phyloP scores from a whole-genome alignment of 2,888 invertebrate genomes.

The Pammene aurita region DNA sequence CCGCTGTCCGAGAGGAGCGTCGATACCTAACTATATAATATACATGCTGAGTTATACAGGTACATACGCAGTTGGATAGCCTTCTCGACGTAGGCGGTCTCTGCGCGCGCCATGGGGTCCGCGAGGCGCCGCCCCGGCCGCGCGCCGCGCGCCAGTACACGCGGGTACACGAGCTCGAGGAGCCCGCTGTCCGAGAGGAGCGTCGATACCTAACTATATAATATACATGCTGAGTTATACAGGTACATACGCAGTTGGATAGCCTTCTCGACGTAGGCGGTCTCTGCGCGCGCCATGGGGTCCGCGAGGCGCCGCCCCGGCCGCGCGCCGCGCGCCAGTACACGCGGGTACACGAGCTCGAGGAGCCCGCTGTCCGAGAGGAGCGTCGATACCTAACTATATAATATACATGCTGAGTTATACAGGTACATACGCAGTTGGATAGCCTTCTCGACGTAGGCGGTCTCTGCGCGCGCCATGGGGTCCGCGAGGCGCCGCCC shows the following conservation, averaged over 20 bases:
- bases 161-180: slow-evolving; percentile 50
- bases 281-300: slow-evolving; percentile 59
- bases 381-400: slow-evolving; percentile 61
- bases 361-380: slow-evolving; percentile 59
- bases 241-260: slow-evolving; percentile 48
- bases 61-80: slow-evolving; percentile 50
- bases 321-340: slow-evolving; percentile 51
- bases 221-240: no score
- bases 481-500: slow-evolving; percentile 46
- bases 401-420: no score
- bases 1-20: slow-evolving; percentile 61
- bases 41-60: no score
- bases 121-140: slow-evolving; percentile 28
- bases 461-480: slow-evolving; percentile 58
- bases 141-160: slow-evolving; percentile 49
- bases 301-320: slow-evolving; percentile 44
- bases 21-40: no score
- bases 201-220: slow-evolving; percentile 63
- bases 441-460: slow-evolving; percentile 63
- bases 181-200: slow-evolving; percentile 58
- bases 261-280: slow-evolving; percentile 60
- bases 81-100: slow-evolving; percentile 61
- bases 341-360: slow-evolving; percentile 46
- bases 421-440: slow-evolving; percentile 38
- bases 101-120: slow-evolving; percentile 59